Base-by-base conservation (phyloP, 1,140 invertebrate species). In the Hormaphis cornu region DNA sequence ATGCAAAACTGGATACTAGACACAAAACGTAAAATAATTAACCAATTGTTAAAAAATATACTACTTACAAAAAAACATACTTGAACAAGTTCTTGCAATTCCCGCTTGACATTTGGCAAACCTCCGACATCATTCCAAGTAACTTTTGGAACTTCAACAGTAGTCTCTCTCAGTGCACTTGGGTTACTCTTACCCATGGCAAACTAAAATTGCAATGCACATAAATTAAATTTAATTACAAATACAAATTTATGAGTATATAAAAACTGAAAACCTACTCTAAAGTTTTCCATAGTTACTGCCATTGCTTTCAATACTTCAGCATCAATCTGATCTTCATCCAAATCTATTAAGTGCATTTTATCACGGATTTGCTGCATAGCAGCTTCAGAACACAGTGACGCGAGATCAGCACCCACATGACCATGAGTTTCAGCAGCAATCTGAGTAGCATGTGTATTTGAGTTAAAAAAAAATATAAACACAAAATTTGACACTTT, bases 281-380 rank as follows among this genome's bases (percentile, higher is more conserved):
- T 88, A 84, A 98, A 99, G 84, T 99, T 97, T 73, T 98, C 97
- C 94, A 98, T 98, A 20, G 94, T 92, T 0, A 76, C 97, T 70
- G 97, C 97, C 71, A 99, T 82, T 2, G 94, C 97, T 76, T 93
- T 93, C 24, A 99, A 82, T 20, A 99, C 95, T 81, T 98, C 96
- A 16, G 96, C 97, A 81, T 99, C 97, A 76, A 99, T 98, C 76
- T 95, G 92, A 75, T 99, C 97, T 76, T 99, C 97, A 79, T 99
- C 97, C 71, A 99, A 82, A 82, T 99, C 97, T 76, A 99, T 99
- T 1, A 99, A 83, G 80, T 99, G 97, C 97, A 99, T 99, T 81
- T 99, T 99, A 80, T 99, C 97, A 75, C 97, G 83, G 78, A 99
- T 99, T 80, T 99, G 97, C 81, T 99, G 97, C n/a, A 99, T 82